Evolutionary conservation across 1,140 invertebrate species (phyloP).

Genomic region (Helicoverpa armigera): DNA sequence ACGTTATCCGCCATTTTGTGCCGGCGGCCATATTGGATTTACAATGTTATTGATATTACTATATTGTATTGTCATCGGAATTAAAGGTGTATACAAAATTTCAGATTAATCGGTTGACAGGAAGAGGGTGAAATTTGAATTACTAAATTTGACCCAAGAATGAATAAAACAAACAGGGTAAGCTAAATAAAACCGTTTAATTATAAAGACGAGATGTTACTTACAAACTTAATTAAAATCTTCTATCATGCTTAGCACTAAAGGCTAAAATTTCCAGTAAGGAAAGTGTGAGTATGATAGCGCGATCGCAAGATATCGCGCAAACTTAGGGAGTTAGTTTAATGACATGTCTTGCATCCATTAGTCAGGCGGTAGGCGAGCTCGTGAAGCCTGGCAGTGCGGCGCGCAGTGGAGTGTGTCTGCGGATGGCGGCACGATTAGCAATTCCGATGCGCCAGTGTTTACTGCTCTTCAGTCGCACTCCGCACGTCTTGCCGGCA

Average conservation of each 20-base stretch:
- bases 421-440: conserved; percentile 41
- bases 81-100: no score
- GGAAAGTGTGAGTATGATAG: not conserved
- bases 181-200: no score
- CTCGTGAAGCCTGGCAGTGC: conserved; percentile 15
- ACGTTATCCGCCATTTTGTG: no score
- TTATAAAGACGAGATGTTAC: no score
- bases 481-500: conserved; percentile 8
- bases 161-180: no score
- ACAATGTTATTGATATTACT: no score
- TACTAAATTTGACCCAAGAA: no score
- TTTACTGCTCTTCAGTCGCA: conserved; percentile 29
- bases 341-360: conserved; percentile 39
- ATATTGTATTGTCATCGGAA: no score
- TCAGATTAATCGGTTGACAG: no score
- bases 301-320: not conserved
- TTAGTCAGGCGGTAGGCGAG: conserved; percentile 15
- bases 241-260: not conserved
- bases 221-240: no score
- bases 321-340: conserved; percentile 30
- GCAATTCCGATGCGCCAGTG: conserved; percentile 42
- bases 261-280: not conserved
- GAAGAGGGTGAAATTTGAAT: no score
- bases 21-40: no score
- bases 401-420: conserved; percentile 37